A percentile compares a stretch with the other conserved stretches of the same genome.
These are phyloP conservation scores for Carassius auratus DNA, from an alignment of 2,113 vertebrate genomes.

Conservation along the genomic window DNA sequence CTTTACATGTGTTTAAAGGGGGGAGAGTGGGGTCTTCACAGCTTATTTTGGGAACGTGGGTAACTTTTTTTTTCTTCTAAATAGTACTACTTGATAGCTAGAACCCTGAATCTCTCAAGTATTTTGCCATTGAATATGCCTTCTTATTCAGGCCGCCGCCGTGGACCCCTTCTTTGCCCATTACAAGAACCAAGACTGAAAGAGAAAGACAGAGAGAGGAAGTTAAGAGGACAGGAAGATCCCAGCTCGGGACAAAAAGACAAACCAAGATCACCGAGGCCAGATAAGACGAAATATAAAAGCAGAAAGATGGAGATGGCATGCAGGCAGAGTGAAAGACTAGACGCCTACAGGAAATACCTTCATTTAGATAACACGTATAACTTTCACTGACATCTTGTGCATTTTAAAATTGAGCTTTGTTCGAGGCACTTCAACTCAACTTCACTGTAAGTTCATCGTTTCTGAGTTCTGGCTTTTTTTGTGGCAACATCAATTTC, in stretches of 20 bases:
- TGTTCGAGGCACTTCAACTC: no score
- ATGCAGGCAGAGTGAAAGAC: slow-evolving; percentile 36
- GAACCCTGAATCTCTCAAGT: slow-evolving; percentile 94
- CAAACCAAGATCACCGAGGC: slow-evolving; percentile 57
- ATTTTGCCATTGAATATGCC: slow-evolving; percentile 93
- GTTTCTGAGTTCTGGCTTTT: no score
- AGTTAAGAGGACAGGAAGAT: slow-evolving; percentile 79
- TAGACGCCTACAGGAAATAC: neutral
- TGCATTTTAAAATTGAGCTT: no score
- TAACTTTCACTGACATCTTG: neutral
- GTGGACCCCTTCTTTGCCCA: slow-evolving; percentile 97
- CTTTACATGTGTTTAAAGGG: slow-evolving; percentile 71
- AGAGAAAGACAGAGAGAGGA: slow-evolving; percentile 81
- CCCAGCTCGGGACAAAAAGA: slow-evolving; percentile 57
- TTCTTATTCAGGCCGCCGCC: slow-evolving; percentile 95
- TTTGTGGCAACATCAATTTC: no score
- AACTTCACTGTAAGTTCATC: no score
- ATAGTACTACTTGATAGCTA: slow-evolving; percentile 81
- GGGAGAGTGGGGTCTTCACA: slow-evolving; percentile 72
- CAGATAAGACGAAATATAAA: slow-evolving; percentile 3
- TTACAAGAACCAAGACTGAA: slow-evolving; percentile 95
- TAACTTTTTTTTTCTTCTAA: slow-evolving; percentile 29
- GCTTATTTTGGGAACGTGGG: slow-evolving; percentile 68
- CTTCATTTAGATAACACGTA: neutral
- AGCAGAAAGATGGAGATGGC: slow-evolving; percentile 50